Conservation (phyloP, 1,140 invertebrate genomes). For the Metaphire vulgaris region DNA sequence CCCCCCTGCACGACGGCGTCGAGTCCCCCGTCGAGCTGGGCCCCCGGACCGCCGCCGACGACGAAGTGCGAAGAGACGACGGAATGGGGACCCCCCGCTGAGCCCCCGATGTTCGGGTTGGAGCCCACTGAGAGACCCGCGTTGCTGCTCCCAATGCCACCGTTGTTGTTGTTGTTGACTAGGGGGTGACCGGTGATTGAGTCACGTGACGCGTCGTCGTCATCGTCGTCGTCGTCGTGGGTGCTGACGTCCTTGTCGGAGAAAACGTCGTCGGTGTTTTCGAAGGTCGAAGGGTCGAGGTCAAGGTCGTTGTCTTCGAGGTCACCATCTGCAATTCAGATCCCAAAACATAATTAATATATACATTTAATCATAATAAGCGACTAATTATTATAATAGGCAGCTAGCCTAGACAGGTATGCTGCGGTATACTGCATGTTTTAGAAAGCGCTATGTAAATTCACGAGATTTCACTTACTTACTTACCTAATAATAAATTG, state of each 20-base stretch:
- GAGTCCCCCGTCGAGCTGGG: constrained; percentile 6
- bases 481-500: no score
- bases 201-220: constrained; percentile 3
- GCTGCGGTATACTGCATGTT: no score
- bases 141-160: background rate
- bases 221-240: constrained; percentile 12
- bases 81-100: no score
- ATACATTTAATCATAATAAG: no score
- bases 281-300: constrained; percentile 5
- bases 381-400: no score
- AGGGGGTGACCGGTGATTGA: background rate
- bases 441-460: no score
- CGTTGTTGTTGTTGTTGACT: constrained; percentile 15
- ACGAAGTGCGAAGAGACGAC: no score
- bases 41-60: background rate
- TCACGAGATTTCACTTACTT: no score
- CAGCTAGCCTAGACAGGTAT: no score
- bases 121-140: no score
- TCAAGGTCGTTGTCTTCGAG: background rate
- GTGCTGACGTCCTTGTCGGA: constrained; percentile 20
- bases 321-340: background rate
- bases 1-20: background rate
- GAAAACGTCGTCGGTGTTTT: constrained; percentile 17
- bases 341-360: no score
- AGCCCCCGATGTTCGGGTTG: no score